Evolutionary conservation across 1,140 invertebrate species (phyloP).

Genomic region (Pogonomyrmex californicus): DNA sequence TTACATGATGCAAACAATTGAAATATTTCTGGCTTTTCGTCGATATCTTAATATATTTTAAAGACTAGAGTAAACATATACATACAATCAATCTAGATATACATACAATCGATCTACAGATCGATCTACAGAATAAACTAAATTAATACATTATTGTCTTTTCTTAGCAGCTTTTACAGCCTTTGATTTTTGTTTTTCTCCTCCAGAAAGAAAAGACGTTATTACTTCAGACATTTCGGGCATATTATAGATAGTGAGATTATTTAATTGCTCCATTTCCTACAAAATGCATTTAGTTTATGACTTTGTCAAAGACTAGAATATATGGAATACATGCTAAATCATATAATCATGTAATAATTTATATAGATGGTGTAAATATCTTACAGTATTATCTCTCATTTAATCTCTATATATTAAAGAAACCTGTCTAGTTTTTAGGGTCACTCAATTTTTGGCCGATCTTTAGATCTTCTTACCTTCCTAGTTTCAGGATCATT

Average conservation of each 20-base stretch:
- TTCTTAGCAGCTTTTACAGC: slow-evolving; percentile 90
- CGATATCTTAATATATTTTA: slow-evolving; percentile 41
- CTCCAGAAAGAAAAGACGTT: slow-evolving; percentile 92
- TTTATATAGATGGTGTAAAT: slow-evolving; percentile 9
- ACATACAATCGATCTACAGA: background rate
- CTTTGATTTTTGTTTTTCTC: slow-evolving; percentile 89
- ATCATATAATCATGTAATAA: background rate
- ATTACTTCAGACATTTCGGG: slow-evolving; percentile 97
- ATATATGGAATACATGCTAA: slow-evolving; percentile 10
- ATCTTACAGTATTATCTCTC: slow-evolving; percentile 21
- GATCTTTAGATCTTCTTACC: slow-evolving; percentile 81
- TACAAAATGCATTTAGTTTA: slow-evolving; percentile 77
- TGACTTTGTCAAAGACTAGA: slow-evolving; percentile 24
- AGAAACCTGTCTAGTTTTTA: slow-evolving; percentile 93
- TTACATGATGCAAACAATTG: background rate
- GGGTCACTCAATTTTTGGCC: slow-evolving; percentile 98
- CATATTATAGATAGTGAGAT: slow-evolving; percentile 94
- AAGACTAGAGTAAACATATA: slow-evolving; percentile 69
- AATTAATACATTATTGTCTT: slow-evolving; percentile 82
- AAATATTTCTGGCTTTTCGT: slow-evolving; percentile 5
- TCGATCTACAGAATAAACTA: slow-evolving; percentile 25
- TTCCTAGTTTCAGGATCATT: slow-evolving; percentile 98
- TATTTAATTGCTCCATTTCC: slow-evolving; percentile 96
- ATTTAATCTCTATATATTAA: slow-evolving; percentile 3
- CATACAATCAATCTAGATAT: slow-evolving; percentile 38